These are phyloP conservation scores for Python bivittatus DNA, from an alignment of 2,113 vertebrate genomes.

Conservation along the genomic window DNA sequence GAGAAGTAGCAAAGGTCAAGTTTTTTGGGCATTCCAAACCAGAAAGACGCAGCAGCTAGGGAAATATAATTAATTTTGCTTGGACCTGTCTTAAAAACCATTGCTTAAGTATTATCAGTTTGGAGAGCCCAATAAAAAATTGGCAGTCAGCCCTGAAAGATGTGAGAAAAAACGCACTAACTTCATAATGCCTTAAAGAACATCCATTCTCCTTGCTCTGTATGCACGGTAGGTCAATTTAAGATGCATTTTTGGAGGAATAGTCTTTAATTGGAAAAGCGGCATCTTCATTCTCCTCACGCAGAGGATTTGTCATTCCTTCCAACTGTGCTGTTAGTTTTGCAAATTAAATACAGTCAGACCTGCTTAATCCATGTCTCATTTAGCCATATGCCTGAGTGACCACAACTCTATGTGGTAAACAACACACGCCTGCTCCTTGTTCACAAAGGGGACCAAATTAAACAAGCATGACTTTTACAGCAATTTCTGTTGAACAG, in stretches of 20 bases:
- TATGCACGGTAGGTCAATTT: neutral
- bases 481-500: neutral
- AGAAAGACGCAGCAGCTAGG: neutral
- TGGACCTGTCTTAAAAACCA: neutral
- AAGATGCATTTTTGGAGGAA: neutral
- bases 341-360: conserved; percentile 29
- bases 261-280: neutral
- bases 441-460: neutral
- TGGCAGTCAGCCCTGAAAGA: neutral
- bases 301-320: neutral
- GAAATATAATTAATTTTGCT: neutral
- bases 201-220: neutral
- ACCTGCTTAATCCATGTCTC: conserved; percentile 20
- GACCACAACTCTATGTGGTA: neutral
- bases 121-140: neutral
- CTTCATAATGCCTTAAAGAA: neutral
- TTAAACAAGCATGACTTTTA: conserved; percentile 7
- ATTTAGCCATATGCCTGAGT: neutral
- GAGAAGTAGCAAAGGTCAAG: neutral
- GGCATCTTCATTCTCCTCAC: conserved; percentile 18
- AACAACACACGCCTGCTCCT: neutral
- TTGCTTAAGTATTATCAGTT: neutral
- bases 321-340: conserved; percentile 25
- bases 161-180: neutral
- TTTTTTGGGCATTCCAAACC: neutral